Base-by-base conservation (phyloP, 1,140 invertebrate genomes). In the Goniozus legneri region DNA sequence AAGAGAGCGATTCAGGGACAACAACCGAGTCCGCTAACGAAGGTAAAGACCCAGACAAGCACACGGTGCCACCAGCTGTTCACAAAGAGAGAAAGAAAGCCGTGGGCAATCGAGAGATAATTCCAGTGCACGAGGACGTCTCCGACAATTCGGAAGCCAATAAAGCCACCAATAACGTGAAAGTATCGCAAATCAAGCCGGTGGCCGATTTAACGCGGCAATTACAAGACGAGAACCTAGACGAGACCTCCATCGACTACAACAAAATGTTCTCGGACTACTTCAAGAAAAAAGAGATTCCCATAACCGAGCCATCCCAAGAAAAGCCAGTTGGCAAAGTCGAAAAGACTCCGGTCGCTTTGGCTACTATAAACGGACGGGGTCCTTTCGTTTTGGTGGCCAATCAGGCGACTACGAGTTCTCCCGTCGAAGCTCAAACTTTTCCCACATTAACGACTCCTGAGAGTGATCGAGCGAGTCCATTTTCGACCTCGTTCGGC, bases 341-440 rank as follows among this genome's bases (percentile, higher is more conserved):
- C 12, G 14, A 13, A 15, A 37, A 3, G 40, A 49, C 40, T 21
- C 41, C 58, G 3, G 24, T 51, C 16, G 31, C 49, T 1, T 8
- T 52, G 2, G 33, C 43, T 2, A 43, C 24, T 1, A 14, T 44
- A 0, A 52, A 58, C 12, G 49, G 48, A 3, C 36, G 53, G 1
- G 36, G 44, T 24, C 42, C 60, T 3, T 53, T 56, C n/a, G 20
- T 54, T 3, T 0, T 53, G 8, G 19, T 44, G 8, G 33, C 19
- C 4, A 15, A 19, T n/a, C 13, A 42, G 6, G 12, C 22, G 7
- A 39, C 52, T 2, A 60, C 56, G 2, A 16, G 8, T 10, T 3
- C 22, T 18, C 36, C 45, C 2, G 2, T 47, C 8, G 21, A 33
- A 0, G 12, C 43, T 6, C n/a, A n/a, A n/a, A n/a, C n/a, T n/a